Base-by-base conservation (phyloP, 2,888 invertebrate species). In the Beris morrisii region DNA sequence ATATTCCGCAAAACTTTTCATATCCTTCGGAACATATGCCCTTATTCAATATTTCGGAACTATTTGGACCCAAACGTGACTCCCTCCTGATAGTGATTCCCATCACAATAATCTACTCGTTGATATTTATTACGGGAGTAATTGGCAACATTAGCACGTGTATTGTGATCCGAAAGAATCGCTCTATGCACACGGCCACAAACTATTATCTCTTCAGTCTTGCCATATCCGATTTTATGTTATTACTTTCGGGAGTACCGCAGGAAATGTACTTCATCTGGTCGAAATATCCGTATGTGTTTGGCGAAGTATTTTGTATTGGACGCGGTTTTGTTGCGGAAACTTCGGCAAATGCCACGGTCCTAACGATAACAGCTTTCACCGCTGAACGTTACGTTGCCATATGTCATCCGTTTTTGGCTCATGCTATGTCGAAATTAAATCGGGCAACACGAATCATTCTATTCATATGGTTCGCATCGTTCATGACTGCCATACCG, bases 81-180 rank as follows among this genome's bases (percentile, higher is more conserved):
- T 80, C 86, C 0, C 76, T 88, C 4, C 83, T 82, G 72, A 83
- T 91, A 44, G 87, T 90, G 4, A 77, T 91, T 68, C 90, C 90
- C 0, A 86, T 92, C 70, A 91, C 91, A 1, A 80, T 89, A n/a
- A 82, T 90, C 66, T 94, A 93, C 78, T 80, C 84, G 0, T 71
- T 89, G n/a, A 92, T 93, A 73, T 90, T 93, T 74, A 75, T 93
- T 9, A 88, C 87, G 5, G 93, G 94, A 3, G 81, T 92, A 3
- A 80, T 92, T 30, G 94, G 94, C 2, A 94, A 94, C 77, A 83
- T 91, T 50, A 88, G 89, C 74, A 94, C 93, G 2, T 94, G 94
- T 76, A 83, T 93, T 67, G 93, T 95, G 22, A 93, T 95, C 70
- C 85, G 88, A 22, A 84, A 87, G 69, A 93, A 93, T 79, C 88